Base-by-base conservation (phyloP, 2,113 vertebrate genomes). In the Eupsittula cactorum region DNA sequence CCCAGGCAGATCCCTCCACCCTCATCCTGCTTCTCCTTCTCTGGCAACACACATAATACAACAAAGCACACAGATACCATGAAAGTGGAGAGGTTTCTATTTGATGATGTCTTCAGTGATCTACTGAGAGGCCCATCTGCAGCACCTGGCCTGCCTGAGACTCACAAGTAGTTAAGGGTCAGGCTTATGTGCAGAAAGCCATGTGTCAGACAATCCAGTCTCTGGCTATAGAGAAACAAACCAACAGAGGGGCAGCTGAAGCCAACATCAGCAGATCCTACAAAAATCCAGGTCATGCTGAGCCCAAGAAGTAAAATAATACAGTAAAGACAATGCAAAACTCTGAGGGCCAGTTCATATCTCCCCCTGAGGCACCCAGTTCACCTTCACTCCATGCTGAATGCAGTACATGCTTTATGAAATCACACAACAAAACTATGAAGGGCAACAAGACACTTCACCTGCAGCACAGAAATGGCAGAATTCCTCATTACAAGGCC, bases 391-490 rank as follows among this genome's bases (percentile, higher is more conserved):
- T 49, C 35, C 44, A 16, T 1, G 12, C 4, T 2, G 10, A 71
- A 87, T 1, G 5, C 2, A 2, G 8, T 11, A 80, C 2, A 2
- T 8, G 14, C 29, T 42, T 86, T 21, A n/a, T 5, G 31, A 65
- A 82, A n/a, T 18, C 29, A 65, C 33, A 55, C 27, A 86, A 81
- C 13, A 62, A 79, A 88, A 44, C 18, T 8, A 14, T 1, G 9
- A 87, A 82, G 33, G 49, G 19, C 11, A 60, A 17, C 1, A 2
- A 79, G 52, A 60, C 82, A 13, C 29, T 50, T 86, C 23, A 60
- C 13, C 35, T 21, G 17, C 1, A 17, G 52, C 2, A 6, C 19
- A 37, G 37, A 50, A 53, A 31, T 35, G 49, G 52, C 20, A 33
- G 37, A 42, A 42, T 33, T 88, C 67, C 25, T 39, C 6, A 2